Conservation (phyloP, 1,140 invertebrate genomes). For the Daktulosphaira vitifoliae region DNA sequence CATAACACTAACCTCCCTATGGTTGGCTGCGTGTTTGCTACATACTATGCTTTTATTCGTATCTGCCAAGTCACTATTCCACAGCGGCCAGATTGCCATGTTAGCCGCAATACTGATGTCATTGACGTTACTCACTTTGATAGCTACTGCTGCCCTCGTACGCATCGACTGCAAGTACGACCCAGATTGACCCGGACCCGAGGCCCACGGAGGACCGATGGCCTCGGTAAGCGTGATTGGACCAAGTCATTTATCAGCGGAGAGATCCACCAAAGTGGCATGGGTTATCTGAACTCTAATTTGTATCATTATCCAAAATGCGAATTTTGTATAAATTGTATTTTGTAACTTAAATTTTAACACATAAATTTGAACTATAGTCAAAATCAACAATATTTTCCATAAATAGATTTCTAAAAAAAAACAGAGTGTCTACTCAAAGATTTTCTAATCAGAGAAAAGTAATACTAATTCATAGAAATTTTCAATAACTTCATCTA, state of each 20-base stretch:
- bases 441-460: too few species aligned
- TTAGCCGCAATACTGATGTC: conserved; percentile 36
- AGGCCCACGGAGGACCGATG: conserved; percentile 32
- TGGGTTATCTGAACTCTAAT: conserved; percentile 36
- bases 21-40: conserved; percentile 44
- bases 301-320: too few species aligned
- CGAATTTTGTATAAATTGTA: too few species aligned
- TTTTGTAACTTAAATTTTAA: too few species aligned
- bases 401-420: too few species aligned
- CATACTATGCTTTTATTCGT: conserved; percentile 35
- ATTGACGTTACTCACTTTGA: conserved; percentile 34
- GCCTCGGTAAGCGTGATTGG: conserved; percentile 36
- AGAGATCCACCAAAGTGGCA: conserved; percentile 36
- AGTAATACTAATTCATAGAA: too few species aligned
- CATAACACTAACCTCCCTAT: conserved; percentile 46
- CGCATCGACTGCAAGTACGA: conserved; percentile 39
- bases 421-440: too few species aligned
- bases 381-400: too few species aligned
- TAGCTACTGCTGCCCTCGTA: conserved; percentile 34
- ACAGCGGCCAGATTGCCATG: conserved; percentile 33
- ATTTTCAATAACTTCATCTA: too few species aligned
- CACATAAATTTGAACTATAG: too few species aligned
- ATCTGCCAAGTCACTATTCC: conserved; percentile 33
- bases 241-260: conserved; percentile 31
- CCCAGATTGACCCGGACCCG: conserved; percentile 38